Base-by-base conservation (phyloP, 1,140 invertebrate species). In the Nymphalis io region DNA sequence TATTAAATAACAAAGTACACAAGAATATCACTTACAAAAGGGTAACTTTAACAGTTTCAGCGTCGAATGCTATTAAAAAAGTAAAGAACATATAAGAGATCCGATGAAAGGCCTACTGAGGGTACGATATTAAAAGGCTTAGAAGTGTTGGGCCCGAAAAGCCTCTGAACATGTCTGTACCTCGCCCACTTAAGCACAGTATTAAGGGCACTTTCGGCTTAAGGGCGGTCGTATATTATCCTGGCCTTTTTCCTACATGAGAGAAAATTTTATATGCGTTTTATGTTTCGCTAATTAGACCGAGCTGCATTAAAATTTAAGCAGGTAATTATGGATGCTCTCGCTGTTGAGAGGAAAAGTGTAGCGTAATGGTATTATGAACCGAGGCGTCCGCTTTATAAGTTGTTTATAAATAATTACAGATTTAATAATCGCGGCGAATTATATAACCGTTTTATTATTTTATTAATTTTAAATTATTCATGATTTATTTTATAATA, bases 101-200 rank as follows among this genome's bases (percentile, higher is more conserved):
- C 74, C 78, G 80, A 83, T 86, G 83, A 83, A 79, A 83, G 81
- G 72, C 74, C 70, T 73, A 67, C 67, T 64, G 72, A 83, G 83
- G 85, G 83, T 68, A 80, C 82, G 78, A 90, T 90, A 91, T 91
- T 91, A 91, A 91, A 91, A 89, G 87, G 87, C 87, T 88, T 86
- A 86, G 78, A 84, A 89, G 87, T 88, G 87, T 89, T 87, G 82
- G 84, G 76, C 77, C 84, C 87, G 84, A 90, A 91, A 91, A 90
- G 85, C 81, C 79, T 87, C 86, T 81, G 84, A 87, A 85, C 84
- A 85, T 90, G 83, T 86, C 87, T 85, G 87, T 81, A 86, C 80
- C 83, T 84, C 84, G 85, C 86, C 77, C 87, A 87, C 89, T 91
- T 90, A 81, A 90, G 83, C 87, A 88, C 85, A 87, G 85, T 89